Conservation (phyloP, 2,113 vertebrate species). For the Etheostoma spectabile region DNA sequence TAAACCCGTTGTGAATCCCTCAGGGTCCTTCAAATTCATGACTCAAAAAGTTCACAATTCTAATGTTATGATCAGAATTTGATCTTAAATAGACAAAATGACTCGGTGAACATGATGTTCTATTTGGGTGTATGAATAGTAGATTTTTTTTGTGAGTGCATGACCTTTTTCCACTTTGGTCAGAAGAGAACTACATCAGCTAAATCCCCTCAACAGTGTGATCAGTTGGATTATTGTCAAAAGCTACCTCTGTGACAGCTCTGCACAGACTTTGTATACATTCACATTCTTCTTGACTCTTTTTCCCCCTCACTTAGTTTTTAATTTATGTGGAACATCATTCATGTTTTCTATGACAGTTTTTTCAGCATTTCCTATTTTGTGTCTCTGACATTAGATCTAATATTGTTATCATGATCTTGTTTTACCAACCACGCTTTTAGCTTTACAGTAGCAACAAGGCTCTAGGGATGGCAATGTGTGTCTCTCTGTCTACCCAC, state of each 20-base stretch:
- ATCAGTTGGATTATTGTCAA: slow-evolving; percentile 69
- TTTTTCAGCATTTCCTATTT: not conserved
- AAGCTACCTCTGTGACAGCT: slow-evolving; percentile 49
- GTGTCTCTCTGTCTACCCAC: not conserved
- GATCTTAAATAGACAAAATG: not conserved
- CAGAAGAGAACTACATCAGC: slow-evolving; percentile 28
- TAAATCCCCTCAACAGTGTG: slow-evolving; percentile 33
- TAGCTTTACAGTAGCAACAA: not conserved
- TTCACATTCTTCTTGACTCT: not conserved
- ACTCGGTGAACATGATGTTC: slow-evolving; percentile 7
- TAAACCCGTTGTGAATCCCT: not conserved
- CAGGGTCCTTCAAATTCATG: not conserved
- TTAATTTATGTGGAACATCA: slow-evolving; percentile 7
- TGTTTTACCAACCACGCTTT: not conserved
- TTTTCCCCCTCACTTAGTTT: slow-evolving; percentile 2
- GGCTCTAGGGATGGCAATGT: not conserved
- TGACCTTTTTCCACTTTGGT: slow-evolving; percentile 34
- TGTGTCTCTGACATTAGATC: not conserved
- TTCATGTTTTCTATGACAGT: too few relatives aligned
- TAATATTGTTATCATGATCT: not conserved
- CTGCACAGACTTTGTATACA: slow-evolving; percentile 14
- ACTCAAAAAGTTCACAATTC: not conserved
- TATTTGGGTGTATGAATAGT: slow-evolving; percentile 12
- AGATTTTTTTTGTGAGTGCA: slow-evolving; percentile 19
- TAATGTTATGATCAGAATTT: not conserved